phyloP scores from a whole-genome alignment of 2,797 vertebrate species.

The Phrynocephalus forsythii region DNA sequence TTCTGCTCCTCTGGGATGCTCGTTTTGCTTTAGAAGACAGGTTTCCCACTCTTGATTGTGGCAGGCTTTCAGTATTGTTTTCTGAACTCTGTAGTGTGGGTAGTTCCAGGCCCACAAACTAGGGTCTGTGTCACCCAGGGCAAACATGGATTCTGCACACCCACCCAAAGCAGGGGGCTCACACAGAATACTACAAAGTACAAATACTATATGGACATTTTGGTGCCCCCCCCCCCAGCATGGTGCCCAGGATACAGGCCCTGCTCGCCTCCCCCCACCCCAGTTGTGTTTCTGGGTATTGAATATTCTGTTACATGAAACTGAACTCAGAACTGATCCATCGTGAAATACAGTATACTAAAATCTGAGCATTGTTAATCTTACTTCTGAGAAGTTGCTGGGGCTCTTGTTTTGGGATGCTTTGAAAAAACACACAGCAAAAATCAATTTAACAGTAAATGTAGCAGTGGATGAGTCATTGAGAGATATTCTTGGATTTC shows the following conservation, averaged over 20 bases:
- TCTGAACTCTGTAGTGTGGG: neutral
- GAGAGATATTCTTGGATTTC: constrained; percentile 38
- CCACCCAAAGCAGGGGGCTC: too few species aligned
- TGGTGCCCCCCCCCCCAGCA: too few species aligned
- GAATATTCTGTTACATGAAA: neutral
- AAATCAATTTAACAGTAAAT: neutral
- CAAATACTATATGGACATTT: too few species aligned
- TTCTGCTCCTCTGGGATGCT: neutral
- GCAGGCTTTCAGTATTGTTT: neutral
- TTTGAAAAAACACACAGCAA: neutral
- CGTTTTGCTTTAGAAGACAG: neutral
- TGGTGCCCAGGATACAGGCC: too few species aligned
- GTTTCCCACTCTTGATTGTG: neutral
- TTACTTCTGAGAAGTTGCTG: neutral
- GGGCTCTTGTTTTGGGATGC: neutral
- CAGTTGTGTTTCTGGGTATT: neutral
- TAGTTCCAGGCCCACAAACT: too few species aligned
- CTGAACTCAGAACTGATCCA: neutral
- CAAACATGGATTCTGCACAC: too few species aligned
- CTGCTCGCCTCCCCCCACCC: neutral
- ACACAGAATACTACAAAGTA: too few species aligned
- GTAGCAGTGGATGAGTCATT: neutral
- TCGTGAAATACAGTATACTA: neutral
- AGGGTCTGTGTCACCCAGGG: too few species aligned
- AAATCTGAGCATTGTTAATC: constrained; percentile 12